Conservation (phyloP, 1,140 invertebrate species). For the Cecropterus lyciades region DNA sequence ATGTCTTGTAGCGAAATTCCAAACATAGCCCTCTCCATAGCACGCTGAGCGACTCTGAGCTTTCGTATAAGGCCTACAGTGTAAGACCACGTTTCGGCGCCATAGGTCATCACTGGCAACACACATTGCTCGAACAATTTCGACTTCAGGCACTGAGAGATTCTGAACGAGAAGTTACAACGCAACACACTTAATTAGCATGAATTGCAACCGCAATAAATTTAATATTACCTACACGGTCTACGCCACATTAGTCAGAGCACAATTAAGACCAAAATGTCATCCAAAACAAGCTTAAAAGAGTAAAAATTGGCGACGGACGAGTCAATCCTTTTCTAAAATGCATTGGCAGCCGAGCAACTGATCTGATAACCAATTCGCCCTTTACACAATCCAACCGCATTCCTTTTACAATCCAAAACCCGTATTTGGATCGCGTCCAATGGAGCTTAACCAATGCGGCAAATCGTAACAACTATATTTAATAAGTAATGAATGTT, state of each 20-base stretch:
- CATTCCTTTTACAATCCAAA: background rate
- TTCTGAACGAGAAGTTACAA: too few species aligned
- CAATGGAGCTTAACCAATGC: background rate
- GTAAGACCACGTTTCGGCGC: too few species aligned
- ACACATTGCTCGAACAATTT: too few species aligned
- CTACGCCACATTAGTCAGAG: background rate
- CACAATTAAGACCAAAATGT: constrained; percentile 2
- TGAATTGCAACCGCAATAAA: background rate
- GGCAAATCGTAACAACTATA: background rate
- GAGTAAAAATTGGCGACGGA: constrained; percentile 12
- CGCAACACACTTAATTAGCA: too few species aligned
- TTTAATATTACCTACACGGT: background rate
- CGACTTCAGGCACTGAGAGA: too few species aligned
- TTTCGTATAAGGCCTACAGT: too few species aligned
- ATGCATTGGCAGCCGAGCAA: constrained; percentile 20
- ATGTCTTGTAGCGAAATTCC: too few species aligned
- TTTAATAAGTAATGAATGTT: constrained; percentile 1
- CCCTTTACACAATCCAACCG: constrained; percentile 11
- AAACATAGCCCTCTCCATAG: too few species aligned
- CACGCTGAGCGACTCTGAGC: too few species aligned
- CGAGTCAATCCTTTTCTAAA: constrained; percentile 25
- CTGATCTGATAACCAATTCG: constrained; percentile 28
- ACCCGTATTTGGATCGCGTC: background rate
- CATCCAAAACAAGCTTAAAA: background rate
- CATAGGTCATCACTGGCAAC: too few species aligned